phyloP scores from a whole-genome alignment of 2,797 vertebrate genomes.

The Synaphobranchus kaupii region DNA sequence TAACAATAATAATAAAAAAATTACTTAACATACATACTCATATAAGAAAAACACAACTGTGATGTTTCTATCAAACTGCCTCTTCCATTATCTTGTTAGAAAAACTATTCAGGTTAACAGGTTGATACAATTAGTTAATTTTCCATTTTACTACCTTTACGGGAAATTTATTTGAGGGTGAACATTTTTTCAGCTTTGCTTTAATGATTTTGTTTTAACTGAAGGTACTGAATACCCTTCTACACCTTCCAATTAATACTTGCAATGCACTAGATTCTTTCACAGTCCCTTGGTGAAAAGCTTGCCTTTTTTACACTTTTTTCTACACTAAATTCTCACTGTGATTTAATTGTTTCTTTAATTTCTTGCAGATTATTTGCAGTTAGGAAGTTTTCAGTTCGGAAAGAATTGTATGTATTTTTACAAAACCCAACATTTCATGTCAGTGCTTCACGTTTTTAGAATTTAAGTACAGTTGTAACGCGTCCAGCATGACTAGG shows the following conservation, averaged over 20 bases:
- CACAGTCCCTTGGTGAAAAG: not conserved
- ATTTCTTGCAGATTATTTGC: not conserved
- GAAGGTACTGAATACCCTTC: not conserved
- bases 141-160: slow-evolving; percentile 1
- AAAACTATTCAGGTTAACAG: not conserved
- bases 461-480: not conserved
- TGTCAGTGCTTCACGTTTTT: not conserved
- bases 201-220: not conserved
- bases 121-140: not conserved
- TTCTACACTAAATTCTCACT: not conserved
- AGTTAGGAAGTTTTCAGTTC: no score
- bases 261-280: not conserved
- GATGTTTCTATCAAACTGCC: not conserved
- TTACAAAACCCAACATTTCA: not conserved
- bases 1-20: not conserved
- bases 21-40: not conserved
- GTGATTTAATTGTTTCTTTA: not conserved
- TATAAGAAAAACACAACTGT: not conserved
- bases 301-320: not conserved
- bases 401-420: not conserved
- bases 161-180: not conserved
- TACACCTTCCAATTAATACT: not conserved
- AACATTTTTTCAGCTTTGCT: not conserved
- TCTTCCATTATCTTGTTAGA: not conserved
- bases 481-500: not conserved